These are phyloP conservation scores for Morpho deidamia DNA, from an alignment of 2,888 invertebrate species.

Conservation along the genomic window DNA sequence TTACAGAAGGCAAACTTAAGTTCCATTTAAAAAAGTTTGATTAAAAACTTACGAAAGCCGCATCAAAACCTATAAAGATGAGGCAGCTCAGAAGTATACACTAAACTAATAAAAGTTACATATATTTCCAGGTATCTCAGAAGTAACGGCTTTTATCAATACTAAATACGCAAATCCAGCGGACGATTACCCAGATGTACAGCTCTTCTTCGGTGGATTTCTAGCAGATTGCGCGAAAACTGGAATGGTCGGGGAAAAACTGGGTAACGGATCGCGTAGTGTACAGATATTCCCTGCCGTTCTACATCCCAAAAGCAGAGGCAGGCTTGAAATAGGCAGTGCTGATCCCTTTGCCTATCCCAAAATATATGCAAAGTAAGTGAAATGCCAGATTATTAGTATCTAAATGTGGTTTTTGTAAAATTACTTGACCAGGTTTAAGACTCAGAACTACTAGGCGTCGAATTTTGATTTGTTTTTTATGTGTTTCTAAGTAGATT, in stretches of 20 bases:
- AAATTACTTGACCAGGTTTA: no score
- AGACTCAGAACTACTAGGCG: no score
- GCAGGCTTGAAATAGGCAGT: conserved; percentile 84
- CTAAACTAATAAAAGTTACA: neutral
- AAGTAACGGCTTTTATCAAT: conserved; percentile 91
- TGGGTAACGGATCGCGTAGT: conserved; percentile 82
- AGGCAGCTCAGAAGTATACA: no score
- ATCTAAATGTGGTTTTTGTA: no score
- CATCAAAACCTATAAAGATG: no score
- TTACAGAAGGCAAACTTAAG: no score
- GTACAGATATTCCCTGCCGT: conserved; percentile 88
- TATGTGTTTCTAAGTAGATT: no score
- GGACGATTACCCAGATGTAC: conserved; percentile 89
- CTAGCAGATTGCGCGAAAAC: conserved; percentile 91
- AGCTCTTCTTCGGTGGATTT: conserved; percentile 92
- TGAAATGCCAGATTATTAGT: conserved; percentile 21
- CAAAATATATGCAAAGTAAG: conserved; percentile 89
- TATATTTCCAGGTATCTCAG: conserved; percentile 81
- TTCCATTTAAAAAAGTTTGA: no score
- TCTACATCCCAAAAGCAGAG: conserved; percentile 91
- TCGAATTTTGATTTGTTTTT: no score
- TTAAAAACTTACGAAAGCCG: no score
- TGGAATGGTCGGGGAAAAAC: conserved; percentile 89
- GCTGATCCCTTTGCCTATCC: conserved; percentile 90
- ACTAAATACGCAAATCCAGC: conserved; percentile 86